Conservation (phyloP, 2,113 vertebrate species). For the Elephantulus edwardii region DNA sequence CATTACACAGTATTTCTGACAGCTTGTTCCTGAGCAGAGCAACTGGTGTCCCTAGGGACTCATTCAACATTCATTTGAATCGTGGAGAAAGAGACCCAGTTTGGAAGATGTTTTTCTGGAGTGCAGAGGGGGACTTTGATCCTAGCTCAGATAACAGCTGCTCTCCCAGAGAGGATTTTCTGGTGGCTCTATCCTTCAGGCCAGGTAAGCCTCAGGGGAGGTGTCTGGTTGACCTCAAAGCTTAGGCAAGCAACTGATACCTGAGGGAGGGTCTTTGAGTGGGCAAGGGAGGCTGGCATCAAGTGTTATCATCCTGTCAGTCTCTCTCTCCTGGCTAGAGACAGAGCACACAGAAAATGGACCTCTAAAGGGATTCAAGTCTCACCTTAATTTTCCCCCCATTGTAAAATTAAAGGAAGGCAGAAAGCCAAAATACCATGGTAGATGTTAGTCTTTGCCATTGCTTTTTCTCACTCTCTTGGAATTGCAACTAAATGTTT, state of each 20-base stretch:
- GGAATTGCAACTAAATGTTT: conserved; percentile 76
- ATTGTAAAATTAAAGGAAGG: conserved; percentile 84
- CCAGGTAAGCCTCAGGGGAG: conserved; percentile 90
- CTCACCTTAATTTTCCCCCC: conserved; percentile 81
- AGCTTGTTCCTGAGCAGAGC: conserved; percentile 84
- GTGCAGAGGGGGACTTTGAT: conserved; percentile 91
- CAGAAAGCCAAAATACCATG: conserved; percentile 84
- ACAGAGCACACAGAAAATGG: conserved; percentile 80
- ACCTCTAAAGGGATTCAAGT: conserved; percentile 81
- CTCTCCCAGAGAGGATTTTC: conserved; percentile 87
- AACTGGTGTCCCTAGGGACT: conserved; percentile 87
- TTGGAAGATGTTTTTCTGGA: conserved; percentile 86
- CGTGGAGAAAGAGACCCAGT: conserved; percentile 85
- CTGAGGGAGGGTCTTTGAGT: conserved; percentile 92
- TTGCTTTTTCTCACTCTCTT: conserved; percentile 82
- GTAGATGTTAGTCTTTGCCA: conserved; percentile 82
- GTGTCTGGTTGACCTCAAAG: conserved; percentile 94
- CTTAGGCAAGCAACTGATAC: conserved; percentile 91
- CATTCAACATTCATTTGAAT: conserved; percentile 88
- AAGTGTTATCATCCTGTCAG: conserved; percentile 89
- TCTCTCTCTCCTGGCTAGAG: conserved; percentile 81
- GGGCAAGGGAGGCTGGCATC: conserved; percentile 85
- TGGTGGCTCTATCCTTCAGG: conserved; percentile 84
- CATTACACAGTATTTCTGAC: conserved; percentile 80
- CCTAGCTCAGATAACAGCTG: conserved; percentile 92